These are phyloP conservation scores for Zygaena filipendulae DNA, from an alignment of 2,888 invertebrate genomes.

Conservation along the genomic window DNA sequence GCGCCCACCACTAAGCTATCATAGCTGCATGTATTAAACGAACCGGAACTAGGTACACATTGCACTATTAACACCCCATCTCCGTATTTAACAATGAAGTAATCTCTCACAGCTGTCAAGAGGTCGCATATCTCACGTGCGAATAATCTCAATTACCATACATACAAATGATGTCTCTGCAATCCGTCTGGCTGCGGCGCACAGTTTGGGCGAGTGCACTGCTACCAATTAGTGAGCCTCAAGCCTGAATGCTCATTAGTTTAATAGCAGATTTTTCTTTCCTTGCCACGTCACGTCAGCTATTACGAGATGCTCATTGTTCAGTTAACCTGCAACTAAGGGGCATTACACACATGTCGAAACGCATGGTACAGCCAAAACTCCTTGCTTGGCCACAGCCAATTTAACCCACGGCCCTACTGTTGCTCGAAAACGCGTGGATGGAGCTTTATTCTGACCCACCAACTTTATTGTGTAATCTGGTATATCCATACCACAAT, in stretches of 20 bases:
- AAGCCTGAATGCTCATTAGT: constrained; percentile 41
- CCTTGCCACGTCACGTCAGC: constrained; percentile 34
- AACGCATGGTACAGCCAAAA: too few relatives aligned
- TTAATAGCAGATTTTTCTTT: constrained; percentile 53
- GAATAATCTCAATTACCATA: constrained; percentile 43
- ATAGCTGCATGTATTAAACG: too few relatives aligned
- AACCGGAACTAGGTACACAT: too few relatives aligned
- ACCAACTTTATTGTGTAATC: too few relatives aligned
- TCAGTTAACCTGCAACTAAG: too few relatives aligned
- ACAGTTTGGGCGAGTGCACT: constrained; percentile 19
- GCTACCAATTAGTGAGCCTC: constrained; percentile 23
- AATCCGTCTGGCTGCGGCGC: constrained; percentile 24
- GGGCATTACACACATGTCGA: constrained; percentile 28
- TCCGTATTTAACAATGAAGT: neutral
- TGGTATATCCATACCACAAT: too few relatives aligned
- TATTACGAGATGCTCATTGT: too few relatives aligned
- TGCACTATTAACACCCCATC: neutral
- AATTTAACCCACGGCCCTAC: too few relatives aligned
- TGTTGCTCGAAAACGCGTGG: too few relatives aligned
- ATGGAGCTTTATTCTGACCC: too few relatives aligned
- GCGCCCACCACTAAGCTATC: too few relatives aligned
- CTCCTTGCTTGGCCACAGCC: too few relatives aligned
- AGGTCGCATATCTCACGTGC: constrained; percentile 26
- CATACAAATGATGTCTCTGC: constrained; percentile 40
- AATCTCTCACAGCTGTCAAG: constrained; percentile 11